Percentiles rank a stretch among this genome's conserved stretches.
Conservation (phyloP, 2,888 invertebrate species). For the Ligdia adustata region DNA sequence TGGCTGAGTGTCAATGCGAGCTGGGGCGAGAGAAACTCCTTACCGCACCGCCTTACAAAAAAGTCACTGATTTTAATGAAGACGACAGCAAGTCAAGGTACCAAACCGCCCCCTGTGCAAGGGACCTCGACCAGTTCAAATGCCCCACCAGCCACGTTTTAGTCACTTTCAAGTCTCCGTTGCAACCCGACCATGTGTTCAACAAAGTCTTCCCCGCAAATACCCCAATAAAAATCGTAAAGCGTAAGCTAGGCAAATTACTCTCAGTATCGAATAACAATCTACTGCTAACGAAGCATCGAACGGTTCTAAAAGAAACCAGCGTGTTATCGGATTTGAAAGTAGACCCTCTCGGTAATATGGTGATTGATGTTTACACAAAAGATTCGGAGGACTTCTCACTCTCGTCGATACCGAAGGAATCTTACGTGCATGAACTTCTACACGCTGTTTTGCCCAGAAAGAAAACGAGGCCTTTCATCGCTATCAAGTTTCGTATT, state of each 20-base stretch:
- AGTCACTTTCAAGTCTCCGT: slow-evolving; percentile 69
- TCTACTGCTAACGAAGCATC: slow-evolving; percentile 68
- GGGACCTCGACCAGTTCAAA: slow-evolving; percentile 63
- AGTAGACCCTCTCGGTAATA: slow-evolving; percentile 66
- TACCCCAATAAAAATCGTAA: slow-evolving; percentile 70
- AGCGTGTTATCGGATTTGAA: slow-evolving; percentile 66
- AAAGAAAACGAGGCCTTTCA: slow-evolving; percentile 71
- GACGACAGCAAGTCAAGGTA: slow-evolving; percentile 58
- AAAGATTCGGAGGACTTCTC: slow-evolving; percentile 69
- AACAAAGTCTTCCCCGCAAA: slow-evolving; percentile 74
- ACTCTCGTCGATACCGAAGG: slow-evolving; percentile 69
- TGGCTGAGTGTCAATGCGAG: slow-evolving; percentile 70
- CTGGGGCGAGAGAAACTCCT: slow-evolving; percentile 74
- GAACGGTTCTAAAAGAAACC: slow-evolving; percentile 71
- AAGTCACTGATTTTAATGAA: slow-evolving; percentile 41
- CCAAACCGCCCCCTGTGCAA: slow-evolving; percentile 65
- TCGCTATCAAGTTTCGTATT: slow-evolving; percentile 74
- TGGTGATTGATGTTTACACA: slow-evolving; percentile 73
- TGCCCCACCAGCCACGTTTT: slow-evolving; percentile 72
- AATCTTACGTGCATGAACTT: slow-evolving; percentile 71
- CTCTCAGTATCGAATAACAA: slow-evolving; percentile 66
- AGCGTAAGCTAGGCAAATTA: slow-evolving; percentile 73
- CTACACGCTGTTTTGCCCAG: slow-evolving; percentile 66
- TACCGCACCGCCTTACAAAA: slow-evolving; percentile 71
- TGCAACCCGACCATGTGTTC: slow-evolving; percentile 66